Evolutionary conservation across 2,797 vertebrate species (phyloP).

Genomic region (Eulemur rubriventer): DNA sequence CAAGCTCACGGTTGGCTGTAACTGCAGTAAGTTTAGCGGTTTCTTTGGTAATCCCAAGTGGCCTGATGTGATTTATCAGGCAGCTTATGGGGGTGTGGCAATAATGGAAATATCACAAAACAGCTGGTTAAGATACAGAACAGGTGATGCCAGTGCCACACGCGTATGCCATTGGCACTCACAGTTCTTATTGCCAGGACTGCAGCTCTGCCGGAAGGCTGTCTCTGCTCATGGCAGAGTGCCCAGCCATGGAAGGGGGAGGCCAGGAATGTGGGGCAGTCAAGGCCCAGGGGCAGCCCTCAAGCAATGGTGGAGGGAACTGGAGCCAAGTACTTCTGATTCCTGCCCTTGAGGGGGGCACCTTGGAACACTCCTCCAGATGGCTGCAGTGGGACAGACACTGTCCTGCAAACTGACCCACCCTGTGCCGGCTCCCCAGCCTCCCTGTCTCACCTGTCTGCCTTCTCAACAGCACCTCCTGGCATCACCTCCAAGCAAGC

Average conservation of each 20-base stretch:
- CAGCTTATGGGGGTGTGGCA: too few relatives aligned
- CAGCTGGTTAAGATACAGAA: not conserved
- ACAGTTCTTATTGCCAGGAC: not conserved
- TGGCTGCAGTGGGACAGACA: not conserved
- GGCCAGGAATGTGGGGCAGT: not conserved
- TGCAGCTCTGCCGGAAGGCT: not conserved
- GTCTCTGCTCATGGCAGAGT: not conserved
- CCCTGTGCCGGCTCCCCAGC: accelerated
- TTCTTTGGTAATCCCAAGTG: not conserved
- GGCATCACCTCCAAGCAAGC: too few relatives aligned
- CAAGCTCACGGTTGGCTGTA: not conserved
- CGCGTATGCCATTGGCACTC: not conserved
- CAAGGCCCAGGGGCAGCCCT: not conserved
- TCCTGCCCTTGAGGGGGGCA: not conserved
- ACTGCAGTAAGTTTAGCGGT: not conserved
- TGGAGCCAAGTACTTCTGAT: not conserved
- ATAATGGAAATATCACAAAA: not conserved
- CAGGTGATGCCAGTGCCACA: not conserved
- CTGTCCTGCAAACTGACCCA: not conserved
- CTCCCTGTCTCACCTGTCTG: not conserved
- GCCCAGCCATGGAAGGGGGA: not conserved
- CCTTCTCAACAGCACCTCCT: not conserved
- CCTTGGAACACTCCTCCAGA: not conserved
- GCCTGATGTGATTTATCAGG: not conserved
- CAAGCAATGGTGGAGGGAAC: not conserved